Evolutionary conservation across 2,797 vertebrate genomes (phyloP).

Genomic region (Podarcis lilfordi): DNA sequence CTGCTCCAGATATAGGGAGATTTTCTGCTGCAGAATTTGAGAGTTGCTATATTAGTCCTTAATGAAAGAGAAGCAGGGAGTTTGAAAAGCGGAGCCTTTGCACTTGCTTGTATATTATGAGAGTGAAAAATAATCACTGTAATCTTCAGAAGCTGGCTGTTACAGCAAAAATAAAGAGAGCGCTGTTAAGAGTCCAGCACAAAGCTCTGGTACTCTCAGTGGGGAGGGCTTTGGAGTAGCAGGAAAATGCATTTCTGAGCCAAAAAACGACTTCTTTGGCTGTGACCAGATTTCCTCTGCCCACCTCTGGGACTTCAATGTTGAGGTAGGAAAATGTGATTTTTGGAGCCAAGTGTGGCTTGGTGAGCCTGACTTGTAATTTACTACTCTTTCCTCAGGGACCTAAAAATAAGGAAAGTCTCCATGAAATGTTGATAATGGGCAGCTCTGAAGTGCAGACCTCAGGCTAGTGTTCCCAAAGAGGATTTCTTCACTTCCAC

Average conservation of each 20-base stretch:
- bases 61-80: constrained; percentile 28
- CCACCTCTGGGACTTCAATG: constrained; percentile 81
- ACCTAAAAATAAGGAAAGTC: constrained; percentile 73
- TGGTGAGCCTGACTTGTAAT: constrained; percentile 80
- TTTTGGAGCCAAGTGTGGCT: constrained; percentile 81
- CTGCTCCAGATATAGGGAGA: too few species aligned
- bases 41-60: neutral
- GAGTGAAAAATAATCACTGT: constrained; percentile 40
- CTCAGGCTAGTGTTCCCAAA: constrained; percentile 71
- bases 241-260: constrained; percentile 81
- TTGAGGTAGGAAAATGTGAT: constrained; percentile 82
- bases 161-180: constrained; percentile 71
- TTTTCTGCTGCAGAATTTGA: neutral
- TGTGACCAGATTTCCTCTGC: constrained; percentile 85
- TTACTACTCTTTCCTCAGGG: constrained; percentile 77
- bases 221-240: constrained; percentile 67
- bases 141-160: constrained; percentile 70
- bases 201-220: constrained; percentile 72
- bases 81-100: constrained; percentile 44
- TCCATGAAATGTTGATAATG: constrained; percentile 75
- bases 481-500: constrained; percentile 72
- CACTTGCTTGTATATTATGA: constrained; percentile 61
- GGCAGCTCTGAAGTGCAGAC: constrained; percentile 72
- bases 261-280: constrained; percentile 82
- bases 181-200: constrained; percentile 68